A percentile compares a stretch with the other conserved stretches of the same genome.
These are phyloP conservation scores for Ichneumoninae sp. DNA, from an alignment of 2,888 invertebrate genomes.

Conservation along the genomic window DNA sequence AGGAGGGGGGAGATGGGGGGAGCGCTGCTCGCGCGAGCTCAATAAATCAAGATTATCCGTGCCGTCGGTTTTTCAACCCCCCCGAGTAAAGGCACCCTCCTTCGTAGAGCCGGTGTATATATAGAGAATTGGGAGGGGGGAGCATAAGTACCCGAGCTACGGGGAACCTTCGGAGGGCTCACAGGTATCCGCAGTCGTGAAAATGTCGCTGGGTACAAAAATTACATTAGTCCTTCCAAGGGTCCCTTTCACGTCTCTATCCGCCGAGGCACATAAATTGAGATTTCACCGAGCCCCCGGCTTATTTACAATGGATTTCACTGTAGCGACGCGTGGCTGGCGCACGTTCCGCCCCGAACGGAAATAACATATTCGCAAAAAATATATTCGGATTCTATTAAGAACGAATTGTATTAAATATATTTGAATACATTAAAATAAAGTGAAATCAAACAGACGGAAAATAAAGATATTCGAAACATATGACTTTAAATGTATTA, in stretches of 20 bases:
- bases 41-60: constrained; percentile 70
- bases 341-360: constrained; percentile 35
- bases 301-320: background rate
- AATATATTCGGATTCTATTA: background rate
- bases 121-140: constrained; percentile 25
- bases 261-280: constrained; percentile 38
- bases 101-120: constrained; percentile 18
- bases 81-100: constrained; percentile 1
- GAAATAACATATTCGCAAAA: background rate
- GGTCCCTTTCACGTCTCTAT: constrained; percentile 36
- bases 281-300: constrained; percentile 35
- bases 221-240: constrained; percentile 47
- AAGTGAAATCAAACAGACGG: no score
- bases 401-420: no score
- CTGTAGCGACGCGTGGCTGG: constrained; percentile 61
- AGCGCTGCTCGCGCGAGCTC: constrained; percentile 26
- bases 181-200: constrained; percentile 49
- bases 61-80: constrained; percentile 51
- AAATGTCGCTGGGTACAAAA: constrained; percentile 36
- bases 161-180: constrained; percentile 37
- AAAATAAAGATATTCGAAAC: no score
- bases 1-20: constrained; percentile 9
- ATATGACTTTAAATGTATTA: no score
- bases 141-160: constrained; percentile 45
- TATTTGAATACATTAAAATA: no score